Evolutionary conservation across 1,140 invertebrate species (phyloP), one percentile per base, ranked within the genome.

Genomic region (Formica selysi): DNA sequence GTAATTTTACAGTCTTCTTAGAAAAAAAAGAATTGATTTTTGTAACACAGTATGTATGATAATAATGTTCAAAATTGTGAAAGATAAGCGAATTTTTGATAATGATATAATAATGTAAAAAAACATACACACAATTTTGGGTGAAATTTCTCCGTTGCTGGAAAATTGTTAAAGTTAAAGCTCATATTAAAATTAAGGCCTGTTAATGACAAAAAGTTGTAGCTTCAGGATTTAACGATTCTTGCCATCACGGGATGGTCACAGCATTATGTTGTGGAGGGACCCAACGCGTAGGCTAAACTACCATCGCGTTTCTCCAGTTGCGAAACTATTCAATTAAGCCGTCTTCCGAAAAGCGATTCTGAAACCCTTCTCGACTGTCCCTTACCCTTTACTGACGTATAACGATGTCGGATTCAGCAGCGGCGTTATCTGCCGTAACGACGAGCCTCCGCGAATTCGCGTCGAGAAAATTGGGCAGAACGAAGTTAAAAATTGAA

Each of bases 301-400:
- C 59, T 86, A 87, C 36, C 29, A 86, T 32, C 22, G 76, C 62
- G 62, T 81, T 68, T 38, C 8, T 38, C 8, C 62, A 44, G 22
- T 86, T 36, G 11, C 54, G 65, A 76, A 86, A 86, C 78, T 89
- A 86, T 84, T 89, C 86, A 81, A 90, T 90, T 90, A 90, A 83
- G 67, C 86, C 57, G 73, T 57, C 86, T 81, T 41, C 62, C 57
- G 32, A 74, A 76, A 59, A n/a, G 44, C 44, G 44, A 13, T 76
- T 44, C 41, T 83, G 71, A 8, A 67, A 70, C 68, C 57, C 38
- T 54, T 67, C 67, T 36, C 67, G 29, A 16, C 41, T 51, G 11
- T 67, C 41, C 41, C 44, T 79, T 54, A 22, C 48, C 64, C 48
- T 54, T 80, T 80, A 67, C 62, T 36, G 26, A 36, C 51, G 19